Evolutionary conservation across 1,140 invertebrate species (phyloP).

Genomic region (Panulirus ornatus): DNA sequence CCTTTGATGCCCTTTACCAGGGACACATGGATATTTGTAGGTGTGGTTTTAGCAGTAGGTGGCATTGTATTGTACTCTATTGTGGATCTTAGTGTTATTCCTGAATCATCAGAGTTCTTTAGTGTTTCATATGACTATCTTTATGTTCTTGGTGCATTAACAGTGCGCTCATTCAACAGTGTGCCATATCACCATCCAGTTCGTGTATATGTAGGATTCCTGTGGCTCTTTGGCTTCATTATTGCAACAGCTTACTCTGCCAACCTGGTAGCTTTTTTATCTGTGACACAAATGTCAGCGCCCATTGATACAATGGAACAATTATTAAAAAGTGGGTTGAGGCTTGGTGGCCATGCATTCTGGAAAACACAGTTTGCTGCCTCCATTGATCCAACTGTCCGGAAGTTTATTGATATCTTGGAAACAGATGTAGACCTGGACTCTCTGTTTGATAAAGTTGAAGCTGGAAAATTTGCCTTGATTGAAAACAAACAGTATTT

Average conservation of each 20-base stretch:
- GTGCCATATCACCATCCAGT: conserved; percentile 33
- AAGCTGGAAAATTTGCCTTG: conserved; percentile 59
- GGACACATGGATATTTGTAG: conserved; percentile 62
- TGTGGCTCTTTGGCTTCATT: conserved; percentile 59
- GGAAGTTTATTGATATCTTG: conserved; percentile 47
- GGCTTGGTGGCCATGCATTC: conserved; percentile 65
- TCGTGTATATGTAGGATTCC: conserved; percentile 53
- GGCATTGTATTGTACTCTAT: conserved; percentile 40
- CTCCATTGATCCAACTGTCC: conserved; percentile 62
- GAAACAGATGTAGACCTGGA: conserved; percentile 66
- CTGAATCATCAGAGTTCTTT: conserved; percentile 46
- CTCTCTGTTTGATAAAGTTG: conserved; percentile 57
- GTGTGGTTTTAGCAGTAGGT: conserved; percentile 30
- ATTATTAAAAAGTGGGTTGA: conserved; percentile 50
- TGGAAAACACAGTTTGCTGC: conserved; percentile 67
- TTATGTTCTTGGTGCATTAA: conserved; percentile 62
- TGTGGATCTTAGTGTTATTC: conserved; percentile 5
- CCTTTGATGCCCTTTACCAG: conserved; percentile 63
- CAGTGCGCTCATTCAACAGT: background rate
- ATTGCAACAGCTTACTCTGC: conserved; percentile 73
- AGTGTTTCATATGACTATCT: conserved; percentile 60
- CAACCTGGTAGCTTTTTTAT: conserved; percentile 71
- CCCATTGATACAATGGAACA: conserved; percentile 67
- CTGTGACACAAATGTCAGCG: conserved; percentile 55
- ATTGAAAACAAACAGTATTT: conserved; percentile 72